Percentiles rank a stretch among this genome's conserved stretches.
phyloP scores from a whole-genome alignment of 2,797 vertebrate species.

The Naso thynnoides region DNA sequence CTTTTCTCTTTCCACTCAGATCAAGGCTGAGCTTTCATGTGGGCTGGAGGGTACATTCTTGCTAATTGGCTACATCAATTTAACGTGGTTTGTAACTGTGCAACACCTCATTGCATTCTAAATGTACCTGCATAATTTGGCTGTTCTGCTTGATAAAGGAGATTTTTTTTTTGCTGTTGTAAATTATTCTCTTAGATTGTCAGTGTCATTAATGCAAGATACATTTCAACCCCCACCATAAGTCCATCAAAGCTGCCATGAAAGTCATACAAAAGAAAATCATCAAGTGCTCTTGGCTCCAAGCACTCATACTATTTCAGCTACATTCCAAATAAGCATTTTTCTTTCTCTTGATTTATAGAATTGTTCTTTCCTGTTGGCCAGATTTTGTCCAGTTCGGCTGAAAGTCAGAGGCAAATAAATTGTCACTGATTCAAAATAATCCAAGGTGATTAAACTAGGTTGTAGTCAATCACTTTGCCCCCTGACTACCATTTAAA shows the following conservation, averaged over 20 bases:
- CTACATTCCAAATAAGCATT: constrained; percentile 6
- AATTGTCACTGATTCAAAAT: neutral
- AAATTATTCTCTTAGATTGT: constrained; percentile 69
- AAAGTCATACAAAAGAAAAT: constrained; percentile 33
- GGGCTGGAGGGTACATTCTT: constrained; percentile 70
- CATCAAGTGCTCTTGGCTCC: neutral
- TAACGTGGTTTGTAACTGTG: constrained; percentile 73
- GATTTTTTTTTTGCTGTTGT: constrained; percentile 33
- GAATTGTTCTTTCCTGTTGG: neutral
- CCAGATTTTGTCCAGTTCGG: neutral
- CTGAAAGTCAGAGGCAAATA: neutral
- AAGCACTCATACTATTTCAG: neutral
- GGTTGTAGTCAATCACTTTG: too few species aligned
- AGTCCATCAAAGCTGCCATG: constrained; percentile 50
- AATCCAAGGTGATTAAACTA: neutral
- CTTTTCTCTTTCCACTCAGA: constrained; percentile 52
- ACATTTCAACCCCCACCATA: constrained; percentile 42
- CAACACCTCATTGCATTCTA: constrained; percentile 80
- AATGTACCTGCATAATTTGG: constrained; percentile 79
- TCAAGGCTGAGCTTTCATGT: constrained; percentile 68
- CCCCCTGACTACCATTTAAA: too few species aligned
- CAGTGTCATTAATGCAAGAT: constrained; percentile 58
- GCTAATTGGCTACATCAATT: constrained; percentile 81
- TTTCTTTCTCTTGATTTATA: neutral
- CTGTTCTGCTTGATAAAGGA: constrained; percentile 69